Evolutionary conservation across 1,140 invertebrate species (phyloP).

Genomic region (Mactra quadrangularis): DNA sequence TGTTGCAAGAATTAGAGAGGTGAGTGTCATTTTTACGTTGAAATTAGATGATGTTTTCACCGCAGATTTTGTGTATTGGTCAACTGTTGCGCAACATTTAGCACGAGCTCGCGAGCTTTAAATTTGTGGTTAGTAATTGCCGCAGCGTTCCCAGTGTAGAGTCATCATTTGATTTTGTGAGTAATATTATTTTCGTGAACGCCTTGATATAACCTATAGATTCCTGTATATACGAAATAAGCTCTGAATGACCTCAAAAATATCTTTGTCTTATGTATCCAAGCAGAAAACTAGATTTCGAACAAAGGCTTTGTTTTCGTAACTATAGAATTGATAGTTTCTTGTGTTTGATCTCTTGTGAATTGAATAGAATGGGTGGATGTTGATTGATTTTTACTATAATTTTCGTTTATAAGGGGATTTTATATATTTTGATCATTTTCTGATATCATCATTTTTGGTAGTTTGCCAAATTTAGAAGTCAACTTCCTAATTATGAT

Average conservation of each 20-base stretch:
- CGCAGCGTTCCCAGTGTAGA: neutral
- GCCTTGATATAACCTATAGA: neutral
- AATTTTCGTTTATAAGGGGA: neutral
- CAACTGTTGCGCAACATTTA: constrained; percentile 22
- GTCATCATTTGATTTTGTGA: constrained; percentile 18
- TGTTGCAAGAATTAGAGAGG: constrained; percentile 57
- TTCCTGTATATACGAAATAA: neutral
- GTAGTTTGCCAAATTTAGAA: constrained; percentile 14
- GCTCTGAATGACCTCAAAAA: neutral
- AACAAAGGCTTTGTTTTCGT: neutral
- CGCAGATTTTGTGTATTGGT: neutral
- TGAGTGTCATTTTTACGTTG: neutral
- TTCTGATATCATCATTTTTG: constrained; percentile 4
- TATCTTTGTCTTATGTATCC: neutral
- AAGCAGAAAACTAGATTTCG: neutral
- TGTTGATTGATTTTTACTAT: constrained; percentile 1
- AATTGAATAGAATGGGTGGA: no score
- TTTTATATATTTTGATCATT: neutral
- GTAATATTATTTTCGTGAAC: constrained; percentile 8
- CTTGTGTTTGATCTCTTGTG: neutral
- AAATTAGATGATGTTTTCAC: neutral
- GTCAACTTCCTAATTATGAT: constrained; percentile 10
- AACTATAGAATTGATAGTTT: neutral
- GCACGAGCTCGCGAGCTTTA: neutral
- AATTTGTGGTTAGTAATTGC: neutral